A percentile compares a stretch with the other conserved stretches of the same genome.
phyloP scores from a whole-genome alignment of 2,797 vertebrate species.

The Nasua narica region DNA sequence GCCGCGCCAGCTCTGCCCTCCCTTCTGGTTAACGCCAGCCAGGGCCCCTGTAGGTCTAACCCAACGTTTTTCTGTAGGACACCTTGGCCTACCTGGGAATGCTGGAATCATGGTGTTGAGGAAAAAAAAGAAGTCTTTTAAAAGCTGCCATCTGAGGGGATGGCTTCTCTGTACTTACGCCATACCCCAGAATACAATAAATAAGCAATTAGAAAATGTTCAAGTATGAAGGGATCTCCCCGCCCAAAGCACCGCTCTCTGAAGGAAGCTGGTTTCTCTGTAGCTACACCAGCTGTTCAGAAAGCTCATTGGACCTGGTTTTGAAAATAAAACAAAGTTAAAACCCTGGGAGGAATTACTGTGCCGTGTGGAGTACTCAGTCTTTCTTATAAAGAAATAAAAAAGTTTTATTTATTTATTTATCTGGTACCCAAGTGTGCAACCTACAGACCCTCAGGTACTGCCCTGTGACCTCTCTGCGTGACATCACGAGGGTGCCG shows the following conservation, averaged over 20 bases:
- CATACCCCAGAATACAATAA: slow-evolving; percentile 91
- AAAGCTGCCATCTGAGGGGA: slow-evolving; percentile 90
- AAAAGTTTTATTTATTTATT: no score
- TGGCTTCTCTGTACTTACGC: slow-evolving; percentile 95
- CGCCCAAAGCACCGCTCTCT: slow-evolving; percentile 81
- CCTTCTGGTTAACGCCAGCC: slow-evolving; percentile 83
- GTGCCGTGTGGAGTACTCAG: slow-evolving; percentile 84
- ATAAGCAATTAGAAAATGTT: slow-evolving; percentile 89
- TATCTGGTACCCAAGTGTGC: slow-evolving; percentile 86
- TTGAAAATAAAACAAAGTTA: slow-evolving; percentile 79
- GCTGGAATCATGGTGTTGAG: slow-evolving; percentile 85
- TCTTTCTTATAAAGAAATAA: slow-evolving; percentile 81
- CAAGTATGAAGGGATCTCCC: slow-evolving; percentile 88
- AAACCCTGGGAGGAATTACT: slow-evolving; percentile 77
- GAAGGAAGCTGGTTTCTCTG: slow-evolving; percentile 91
- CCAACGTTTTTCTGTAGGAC: slow-evolving; percentile 93
- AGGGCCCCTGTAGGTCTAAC: slow-evolving; percentile 83
- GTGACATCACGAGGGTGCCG: slow-evolving; percentile 89
- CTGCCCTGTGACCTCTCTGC: slow-evolving; percentile 90
- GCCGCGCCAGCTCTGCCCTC: slow-evolving; percentile 75
- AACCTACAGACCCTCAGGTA: slow-evolving; percentile 88
- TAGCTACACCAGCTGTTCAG: slow-evolving; percentile 89
- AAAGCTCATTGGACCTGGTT: slow-evolving; percentile 80
- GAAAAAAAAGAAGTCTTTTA: slow-evolving; percentile 76
- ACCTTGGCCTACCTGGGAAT: slow-evolving; percentile 88